Conservation (phyloP, 2,113 vertebrate species). For the Castor canadensis region DNA sequence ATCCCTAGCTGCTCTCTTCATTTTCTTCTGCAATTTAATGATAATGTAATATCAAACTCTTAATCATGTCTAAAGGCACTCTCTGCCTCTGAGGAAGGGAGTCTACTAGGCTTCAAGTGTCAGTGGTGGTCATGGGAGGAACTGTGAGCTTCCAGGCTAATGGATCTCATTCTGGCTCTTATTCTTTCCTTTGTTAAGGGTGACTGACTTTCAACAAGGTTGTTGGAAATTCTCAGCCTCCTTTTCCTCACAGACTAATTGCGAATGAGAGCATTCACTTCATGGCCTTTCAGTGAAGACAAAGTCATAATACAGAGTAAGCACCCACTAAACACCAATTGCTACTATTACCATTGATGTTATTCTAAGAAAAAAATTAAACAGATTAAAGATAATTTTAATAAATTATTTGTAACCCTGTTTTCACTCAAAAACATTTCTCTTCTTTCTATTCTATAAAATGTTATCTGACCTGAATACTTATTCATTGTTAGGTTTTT, state of each 20-base stretch:
- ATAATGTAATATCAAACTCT: background rate
- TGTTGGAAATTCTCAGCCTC: background rate
- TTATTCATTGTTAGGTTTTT: background rate
- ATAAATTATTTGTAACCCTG: too few relatives aligned
- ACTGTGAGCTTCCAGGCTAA: background rate
- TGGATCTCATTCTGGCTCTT: too few relatives aligned
- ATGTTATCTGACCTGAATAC: background rate
- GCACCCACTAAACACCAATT: too few relatives aligned
- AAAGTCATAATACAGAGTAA: too few relatives aligned
- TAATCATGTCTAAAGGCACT: background rate
- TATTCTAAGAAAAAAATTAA: too few relatives aligned
- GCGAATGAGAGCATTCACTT: too few relatives aligned
- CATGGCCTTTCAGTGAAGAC: too few relatives aligned
- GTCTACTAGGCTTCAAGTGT: too few relatives aligned
- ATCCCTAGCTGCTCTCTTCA: background rate
- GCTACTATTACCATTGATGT: too few relatives aligned
- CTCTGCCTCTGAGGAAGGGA: background rate
- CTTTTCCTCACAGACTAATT: background rate
- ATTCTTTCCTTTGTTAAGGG: background rate
- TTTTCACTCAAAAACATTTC: too few relatives aligned
- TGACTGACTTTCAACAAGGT: too few relatives aligned
- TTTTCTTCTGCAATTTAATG: background rate
- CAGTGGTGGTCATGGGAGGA: accelerated
- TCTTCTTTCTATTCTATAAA: background rate
- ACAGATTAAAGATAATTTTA: too few relatives aligned